Conservation (phyloP, 2,888 invertebrate species). For the Yponomeuta evonymella region DNA sequence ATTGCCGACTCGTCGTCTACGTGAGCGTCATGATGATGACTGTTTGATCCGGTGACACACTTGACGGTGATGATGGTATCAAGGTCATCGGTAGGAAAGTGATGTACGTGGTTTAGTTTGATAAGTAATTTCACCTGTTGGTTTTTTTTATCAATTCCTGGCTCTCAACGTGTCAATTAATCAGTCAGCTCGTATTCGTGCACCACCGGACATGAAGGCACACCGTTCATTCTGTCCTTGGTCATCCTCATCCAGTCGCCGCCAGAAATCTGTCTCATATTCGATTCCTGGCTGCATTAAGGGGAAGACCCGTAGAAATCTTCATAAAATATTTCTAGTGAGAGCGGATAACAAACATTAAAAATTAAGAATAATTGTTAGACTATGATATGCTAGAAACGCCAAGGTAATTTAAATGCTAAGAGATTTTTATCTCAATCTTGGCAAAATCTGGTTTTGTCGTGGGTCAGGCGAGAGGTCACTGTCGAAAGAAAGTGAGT, state of each 20-base stretch:
- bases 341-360: no score
- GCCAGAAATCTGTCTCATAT: no score
- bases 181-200: background rate
- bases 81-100: slow-evolving; percentile 13
- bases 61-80: slow-evolving; percentile 8
- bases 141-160: background rate
- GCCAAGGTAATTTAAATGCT: background rate
- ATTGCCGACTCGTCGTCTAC: slow-evolving; percentile 10
- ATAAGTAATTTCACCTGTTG: background rate
- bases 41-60: slow-evolving; percentile 10
- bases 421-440: background rate
- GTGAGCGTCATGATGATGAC: background rate
- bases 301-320: no score
- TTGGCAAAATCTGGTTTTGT: background rate
- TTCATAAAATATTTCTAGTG: no score
- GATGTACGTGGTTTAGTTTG: slow-evolving; percentile 5
- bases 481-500: slow-evolving; percentile 10
- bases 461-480: background rate
- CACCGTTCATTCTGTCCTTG: no score
- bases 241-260: no score
- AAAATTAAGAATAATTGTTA: background rate
- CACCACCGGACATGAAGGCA: no score
- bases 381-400: background rate
- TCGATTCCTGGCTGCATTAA: no score
- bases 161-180: background rate